These are phyloP conservation scores for Chiloscyllium punctatum DNA, from an alignment of 2,797 vertebrate species.

Conservation along the genomic window DNA sequence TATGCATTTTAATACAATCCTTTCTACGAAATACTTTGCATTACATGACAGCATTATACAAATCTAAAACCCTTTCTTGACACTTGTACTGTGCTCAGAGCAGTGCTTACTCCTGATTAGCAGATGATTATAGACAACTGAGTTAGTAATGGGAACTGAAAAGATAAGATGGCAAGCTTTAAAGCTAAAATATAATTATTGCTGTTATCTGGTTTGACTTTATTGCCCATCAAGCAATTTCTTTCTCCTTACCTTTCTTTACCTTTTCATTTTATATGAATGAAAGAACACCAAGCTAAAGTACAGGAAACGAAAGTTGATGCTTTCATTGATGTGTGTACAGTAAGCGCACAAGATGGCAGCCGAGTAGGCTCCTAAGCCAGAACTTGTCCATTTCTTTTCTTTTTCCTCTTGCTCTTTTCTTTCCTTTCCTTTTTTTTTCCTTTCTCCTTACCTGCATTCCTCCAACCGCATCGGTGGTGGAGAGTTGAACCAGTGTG, in stretches of 20 bases:
- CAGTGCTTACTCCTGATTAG: background rate
- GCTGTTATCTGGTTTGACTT: background rate
- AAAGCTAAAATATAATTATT: background rate
- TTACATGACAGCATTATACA: background rate
- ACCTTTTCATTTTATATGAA: background rate
- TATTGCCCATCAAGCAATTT: background rate
- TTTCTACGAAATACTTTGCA: background rate
- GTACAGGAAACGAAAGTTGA: background rate
- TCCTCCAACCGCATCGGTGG: too few species aligned
- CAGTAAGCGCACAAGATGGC: background rate
- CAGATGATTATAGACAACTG: background rate
- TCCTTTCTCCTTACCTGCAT: too few species aligned
- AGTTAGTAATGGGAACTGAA: background rate
- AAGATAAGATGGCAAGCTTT: background rate
- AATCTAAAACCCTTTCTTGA: background rate
- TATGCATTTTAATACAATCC: background rate
- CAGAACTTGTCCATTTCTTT: too few species aligned
- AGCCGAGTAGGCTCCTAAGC: too few species aligned
- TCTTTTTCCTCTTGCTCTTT: too few species aligned
- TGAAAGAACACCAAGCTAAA: too few species aligned
- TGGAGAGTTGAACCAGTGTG: too few species aligned
- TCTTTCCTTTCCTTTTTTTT: too few species aligned
- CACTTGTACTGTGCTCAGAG: background rate
- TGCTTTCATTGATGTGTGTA: background rate
- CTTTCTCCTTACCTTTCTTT: background rate